Percentiles rank a stretch among this genome's conserved stretches.
phyloP scores from a whole-genome alignment of 2,797 vertebrate species.

The Sarcoramphus papa region DNA sequence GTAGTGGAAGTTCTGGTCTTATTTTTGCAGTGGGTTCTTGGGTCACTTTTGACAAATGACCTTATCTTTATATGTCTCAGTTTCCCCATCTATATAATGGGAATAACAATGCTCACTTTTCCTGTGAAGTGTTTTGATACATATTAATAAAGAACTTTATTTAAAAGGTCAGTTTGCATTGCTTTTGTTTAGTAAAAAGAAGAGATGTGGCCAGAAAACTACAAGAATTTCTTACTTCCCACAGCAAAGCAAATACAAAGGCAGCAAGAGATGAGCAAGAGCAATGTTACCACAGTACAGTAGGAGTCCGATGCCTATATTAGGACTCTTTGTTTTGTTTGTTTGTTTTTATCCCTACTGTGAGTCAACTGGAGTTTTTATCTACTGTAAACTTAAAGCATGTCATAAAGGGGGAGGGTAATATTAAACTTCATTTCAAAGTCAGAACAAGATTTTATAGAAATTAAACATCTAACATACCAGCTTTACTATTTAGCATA shows the following conservation, averaged over 20 bases:
- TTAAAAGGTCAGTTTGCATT: not conserved
- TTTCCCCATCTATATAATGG: not conserved
- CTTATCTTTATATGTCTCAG: not conserved
- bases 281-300: not conserved
- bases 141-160: not conserved
- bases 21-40: not conserved
- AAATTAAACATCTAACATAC: not conserved
- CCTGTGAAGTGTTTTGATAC: not conserved
- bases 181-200: not conserved
- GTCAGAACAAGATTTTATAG: not conserved
- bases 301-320: not conserved
- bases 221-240: not conserved
- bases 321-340: not conserved
- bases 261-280: not conserved
- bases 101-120: not conserved
- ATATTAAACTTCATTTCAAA: not conserved
- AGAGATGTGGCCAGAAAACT: not conserved
- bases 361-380: not conserved
- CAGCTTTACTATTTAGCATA: not conserved
- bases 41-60: not conserved
- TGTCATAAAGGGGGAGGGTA: not conserved
- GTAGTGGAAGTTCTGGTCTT: not conserved
- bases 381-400: not conserved
- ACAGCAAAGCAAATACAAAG: not conserved
- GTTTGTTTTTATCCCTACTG: not conserved